Conservation (phyloP, 2,797 vertebrate genomes). For the Gobionotothen gibberifrons region DNA sequence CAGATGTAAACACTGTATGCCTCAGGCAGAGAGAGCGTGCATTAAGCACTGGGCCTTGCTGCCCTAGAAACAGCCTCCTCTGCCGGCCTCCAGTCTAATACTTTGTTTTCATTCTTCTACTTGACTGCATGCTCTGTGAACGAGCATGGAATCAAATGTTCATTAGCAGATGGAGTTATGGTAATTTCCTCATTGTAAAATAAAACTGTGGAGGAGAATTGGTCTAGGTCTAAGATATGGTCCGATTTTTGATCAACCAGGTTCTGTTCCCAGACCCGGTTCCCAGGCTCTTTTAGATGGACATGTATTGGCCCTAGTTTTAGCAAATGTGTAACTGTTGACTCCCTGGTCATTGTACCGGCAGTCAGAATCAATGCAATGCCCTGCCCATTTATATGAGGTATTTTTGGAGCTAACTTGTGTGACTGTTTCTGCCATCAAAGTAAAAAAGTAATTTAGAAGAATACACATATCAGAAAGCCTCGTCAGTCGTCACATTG, state of each 20-base stretch:
- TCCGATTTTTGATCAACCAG: too few species aligned
- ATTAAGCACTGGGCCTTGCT: constrained; percentile 20
- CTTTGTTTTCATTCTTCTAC: constrained; percentile 45
- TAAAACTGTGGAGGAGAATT: too few species aligned
- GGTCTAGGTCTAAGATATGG: too few species aligned
- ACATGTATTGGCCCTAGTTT: too few species aligned
- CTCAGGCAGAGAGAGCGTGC: constrained; percentile 2
- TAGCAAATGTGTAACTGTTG: background rate
- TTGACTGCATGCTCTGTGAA: constrained; percentile 30
- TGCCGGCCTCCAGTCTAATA: background rate
- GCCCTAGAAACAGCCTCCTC: constrained; percentile 12
- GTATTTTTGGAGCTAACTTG: background rate
- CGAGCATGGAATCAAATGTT: constrained; percentile 23
- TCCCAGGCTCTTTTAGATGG: too few species aligned
- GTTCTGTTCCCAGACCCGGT: too few species aligned
- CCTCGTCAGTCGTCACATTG: background rate
- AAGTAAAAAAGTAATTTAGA: background rate
- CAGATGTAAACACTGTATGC: constrained; percentile 1
- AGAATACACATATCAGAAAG: background rate
- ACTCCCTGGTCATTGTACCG: background rate
- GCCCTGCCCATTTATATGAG: background rate
- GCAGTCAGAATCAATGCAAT: background rate
- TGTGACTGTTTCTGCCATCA: background rate
- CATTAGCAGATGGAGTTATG: background rate
- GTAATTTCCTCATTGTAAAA: too few species aligned